Evolutionary conservation across 2,113 vertebrate genomes (phyloP).

Genomic region (Saimiri boliviensis): DNA sequence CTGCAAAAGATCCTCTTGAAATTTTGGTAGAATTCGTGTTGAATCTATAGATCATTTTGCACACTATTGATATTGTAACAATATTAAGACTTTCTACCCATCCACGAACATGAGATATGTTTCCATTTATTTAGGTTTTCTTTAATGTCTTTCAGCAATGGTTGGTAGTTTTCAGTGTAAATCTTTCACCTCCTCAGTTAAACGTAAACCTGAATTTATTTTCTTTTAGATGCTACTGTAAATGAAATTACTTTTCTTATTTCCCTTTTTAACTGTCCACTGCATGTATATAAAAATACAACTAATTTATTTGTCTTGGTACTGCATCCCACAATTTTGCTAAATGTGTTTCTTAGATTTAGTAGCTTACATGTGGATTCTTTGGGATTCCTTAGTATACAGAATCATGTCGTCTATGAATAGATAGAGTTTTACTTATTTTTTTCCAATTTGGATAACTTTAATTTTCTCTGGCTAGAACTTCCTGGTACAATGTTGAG

Average conservation of each 20-base stretch:
- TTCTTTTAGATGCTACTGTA: neutral
- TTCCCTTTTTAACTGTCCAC: neutral
- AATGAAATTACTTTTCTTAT: neutral
- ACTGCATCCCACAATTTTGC: neutral
- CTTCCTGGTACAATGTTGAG: neutral
- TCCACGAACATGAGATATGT: neutral
- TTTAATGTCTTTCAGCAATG: neutral
- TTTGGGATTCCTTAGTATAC: no score
- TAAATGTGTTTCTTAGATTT: neutral
- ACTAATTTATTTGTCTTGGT: neutral
- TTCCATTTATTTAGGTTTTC: neutral
- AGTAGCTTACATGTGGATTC: neutral
- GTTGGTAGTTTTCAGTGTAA: neutral
- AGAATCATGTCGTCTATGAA: neutral
- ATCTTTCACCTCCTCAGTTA: neutral
- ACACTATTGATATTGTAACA: neutral
- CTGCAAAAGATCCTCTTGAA: neutral
- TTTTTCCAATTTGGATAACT: neutral
- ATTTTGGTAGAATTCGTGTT: neutral
- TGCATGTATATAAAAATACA: neutral
- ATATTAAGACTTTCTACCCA: neutral
- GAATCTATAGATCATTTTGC: neutral
- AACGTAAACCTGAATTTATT: neutral
- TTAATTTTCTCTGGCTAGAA: neutral
- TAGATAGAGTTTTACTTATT: neutral